A percentile compares a stretch with the other conserved stretches of the same genome.
Evolutionary conservation across 2,797 vertebrate genomes (phyloP).

Genomic region (Sebastes baramenuke): DNA sequence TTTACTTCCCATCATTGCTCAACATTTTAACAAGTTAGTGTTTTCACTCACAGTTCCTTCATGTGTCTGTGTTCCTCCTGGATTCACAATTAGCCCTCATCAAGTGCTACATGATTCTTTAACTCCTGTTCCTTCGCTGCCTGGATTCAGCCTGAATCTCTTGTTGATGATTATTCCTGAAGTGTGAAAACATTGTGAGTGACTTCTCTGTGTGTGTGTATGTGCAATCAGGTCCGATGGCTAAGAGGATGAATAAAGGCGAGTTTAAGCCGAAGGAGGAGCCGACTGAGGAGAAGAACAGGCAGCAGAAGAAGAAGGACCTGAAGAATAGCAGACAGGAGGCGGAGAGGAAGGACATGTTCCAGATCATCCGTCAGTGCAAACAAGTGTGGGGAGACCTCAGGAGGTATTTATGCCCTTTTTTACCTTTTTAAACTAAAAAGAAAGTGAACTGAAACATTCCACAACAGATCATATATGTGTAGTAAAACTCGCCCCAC

Average conservation of each 20-base stretch:
- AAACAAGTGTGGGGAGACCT: conserved; percentile 72
- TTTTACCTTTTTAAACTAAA: no score
- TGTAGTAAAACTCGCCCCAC: no score
- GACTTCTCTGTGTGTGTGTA: not conserved
- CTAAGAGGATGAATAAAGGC: conserved; percentile 88
- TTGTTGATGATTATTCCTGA: not conserved
- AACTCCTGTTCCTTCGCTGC: not conserved
- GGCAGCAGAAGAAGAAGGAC: conserved; percentile 87
- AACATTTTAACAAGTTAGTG: not conserved
- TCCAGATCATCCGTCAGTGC: conserved; percentile 63
- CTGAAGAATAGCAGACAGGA: conserved; percentile 86
- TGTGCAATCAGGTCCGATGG: conserved; percentile 50
- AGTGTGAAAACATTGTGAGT: not conserved
- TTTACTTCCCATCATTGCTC: not conserved
- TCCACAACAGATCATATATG: no score
- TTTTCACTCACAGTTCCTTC: not conserved
- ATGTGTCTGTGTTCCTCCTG: not conserved
- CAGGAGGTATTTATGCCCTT: conserved; percentile 40
- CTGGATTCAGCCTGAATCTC: not conserved
- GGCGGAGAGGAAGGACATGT: conserved; percentile 75
- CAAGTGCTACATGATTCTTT: no score
- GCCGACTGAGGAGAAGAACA: conserved; percentile 84
- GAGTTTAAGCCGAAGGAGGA: conserved; percentile 81
- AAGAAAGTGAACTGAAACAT: no score
- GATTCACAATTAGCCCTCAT: no score